Conservation (phyloP, 1,140 invertebrate species). For the Rhopalosiphum padi region DNA sequence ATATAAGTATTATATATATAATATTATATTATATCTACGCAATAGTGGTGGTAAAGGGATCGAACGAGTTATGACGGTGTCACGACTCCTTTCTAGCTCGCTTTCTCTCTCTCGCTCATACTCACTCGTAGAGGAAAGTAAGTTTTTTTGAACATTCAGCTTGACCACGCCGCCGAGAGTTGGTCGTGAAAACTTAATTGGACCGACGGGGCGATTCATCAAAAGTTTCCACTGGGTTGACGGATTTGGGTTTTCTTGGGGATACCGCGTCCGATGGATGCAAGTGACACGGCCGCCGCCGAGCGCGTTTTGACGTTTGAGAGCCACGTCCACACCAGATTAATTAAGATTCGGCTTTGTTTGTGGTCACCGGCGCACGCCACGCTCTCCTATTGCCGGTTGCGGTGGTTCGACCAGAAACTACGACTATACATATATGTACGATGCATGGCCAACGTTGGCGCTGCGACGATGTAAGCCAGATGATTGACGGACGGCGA, state of each 20-base stretch:
- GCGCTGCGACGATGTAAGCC: neutral
- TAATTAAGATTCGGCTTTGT: slow-evolving; percentile 56
- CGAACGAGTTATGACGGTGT: neutral
- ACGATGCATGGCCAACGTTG: neutral
- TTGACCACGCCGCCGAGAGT: neutral
- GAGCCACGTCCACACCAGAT: slow-evolving; percentile 42
- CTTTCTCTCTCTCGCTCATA: neutral
- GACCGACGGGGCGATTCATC: slow-evolving; percentile 31
- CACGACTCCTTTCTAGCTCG: too few relatives aligned
- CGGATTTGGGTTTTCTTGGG: slow-evolving; percentile 3
- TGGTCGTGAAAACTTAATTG: slow-evolving; percentile 15
- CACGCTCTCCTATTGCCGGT: neutral
- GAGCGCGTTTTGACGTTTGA: slow-evolving; percentile 42
- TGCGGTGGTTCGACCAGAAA: neutral
- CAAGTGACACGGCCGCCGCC: slow-evolving; percentile 33
- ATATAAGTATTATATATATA: neutral
- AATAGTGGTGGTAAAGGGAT: neutral
- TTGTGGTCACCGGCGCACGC: slow-evolving; percentile 33
- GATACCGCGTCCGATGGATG: neutral
- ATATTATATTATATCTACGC: neutral
- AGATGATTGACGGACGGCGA: slow-evolving; percentile 46
- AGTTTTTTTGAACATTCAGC: neutral
- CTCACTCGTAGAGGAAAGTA: neutral
- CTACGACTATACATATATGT: neutral
- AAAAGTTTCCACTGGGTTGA: slow-evolving; percentile 36